A percentile compares a stretch with the other conserved stretches of the same genome.
These are phyloP conservation scores for Catostylus mosaicus DNA, from an alignment of 30 jellyfish, hydroid and myxozoan genomes.

Conservation along the genomic window DNA sequence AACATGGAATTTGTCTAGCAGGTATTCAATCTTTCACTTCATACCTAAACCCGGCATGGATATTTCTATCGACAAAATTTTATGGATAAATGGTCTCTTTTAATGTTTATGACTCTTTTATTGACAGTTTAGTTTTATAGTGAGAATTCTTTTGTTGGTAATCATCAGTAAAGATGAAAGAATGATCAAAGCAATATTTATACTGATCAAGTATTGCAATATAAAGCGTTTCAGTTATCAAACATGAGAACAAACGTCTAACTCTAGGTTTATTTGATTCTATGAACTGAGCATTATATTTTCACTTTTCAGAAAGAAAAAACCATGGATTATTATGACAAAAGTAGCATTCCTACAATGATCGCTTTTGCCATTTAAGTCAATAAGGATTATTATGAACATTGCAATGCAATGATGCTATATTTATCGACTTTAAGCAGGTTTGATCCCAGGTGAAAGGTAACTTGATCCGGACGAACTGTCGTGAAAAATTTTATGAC, in stretches of 20 bases:
- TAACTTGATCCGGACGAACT: slow-evolving; percentile 32
- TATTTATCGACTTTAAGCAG: slow-evolving; percentile 25
- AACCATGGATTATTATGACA: not conserved
- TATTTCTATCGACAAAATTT: too few relatives aligned
- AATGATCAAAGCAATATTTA: not conserved
- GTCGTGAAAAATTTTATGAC: slow-evolving; percentile 28
- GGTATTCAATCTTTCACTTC: too few relatives aligned
- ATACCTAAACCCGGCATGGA: too few relatives aligned
- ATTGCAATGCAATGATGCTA: slow-evolving; percentile 9
- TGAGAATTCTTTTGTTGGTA: too few relatives aligned
- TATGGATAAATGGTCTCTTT: too few relatives aligned
- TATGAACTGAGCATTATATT: not conserved
- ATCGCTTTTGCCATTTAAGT: slow-evolving; percentile 27
- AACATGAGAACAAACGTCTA: not conserved
- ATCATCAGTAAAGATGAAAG: not conserved
- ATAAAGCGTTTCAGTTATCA: not conserved
- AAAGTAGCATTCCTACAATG: slow-evolving; percentile 6
- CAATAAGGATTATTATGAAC: not conserved
- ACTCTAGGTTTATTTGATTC: not conserved
- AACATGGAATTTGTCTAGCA: too few relatives aligned
- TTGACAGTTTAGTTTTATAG: too few relatives aligned
- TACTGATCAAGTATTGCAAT: not conserved
- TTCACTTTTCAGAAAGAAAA: not conserved
- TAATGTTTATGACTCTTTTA: too few relatives aligned
- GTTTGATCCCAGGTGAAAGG: slow-evolving; percentile 30